These are phyloP conservation scores for Ophonus ardosiacus DNA, from an alignment of 2,888 invertebrate species.

Conservation along the genomic window DNA sequence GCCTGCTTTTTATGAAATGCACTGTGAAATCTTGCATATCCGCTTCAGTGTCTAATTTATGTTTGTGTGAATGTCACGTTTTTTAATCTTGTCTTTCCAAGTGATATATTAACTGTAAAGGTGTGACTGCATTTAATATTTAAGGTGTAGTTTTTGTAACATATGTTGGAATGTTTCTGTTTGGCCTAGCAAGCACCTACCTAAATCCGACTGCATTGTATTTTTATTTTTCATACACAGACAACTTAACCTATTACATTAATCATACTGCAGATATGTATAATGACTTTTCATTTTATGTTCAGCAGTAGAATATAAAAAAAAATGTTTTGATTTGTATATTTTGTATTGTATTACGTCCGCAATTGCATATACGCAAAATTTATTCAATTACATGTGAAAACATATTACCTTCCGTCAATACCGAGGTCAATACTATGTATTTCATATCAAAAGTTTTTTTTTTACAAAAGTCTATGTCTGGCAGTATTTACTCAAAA, in stretches of 20 bases:
- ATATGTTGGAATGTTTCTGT: not conserved
- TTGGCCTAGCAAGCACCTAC: slow-evolving; percentile 1
- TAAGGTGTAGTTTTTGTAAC: not conserved
- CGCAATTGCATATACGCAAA: too few species aligned
- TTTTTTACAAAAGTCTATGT: too few species aligned
- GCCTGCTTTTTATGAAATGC: not conserved
- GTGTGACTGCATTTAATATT: slow-evolving; percentile 25
- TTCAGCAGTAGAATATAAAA: not conserved
- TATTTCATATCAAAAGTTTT: too few species aligned
- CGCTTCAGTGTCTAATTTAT: not conserved
- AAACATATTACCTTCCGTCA: too few species aligned
- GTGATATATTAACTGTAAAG: slow-evolving; percentile 24
- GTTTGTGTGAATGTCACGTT: not conserved
- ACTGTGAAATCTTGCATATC: not conserved
- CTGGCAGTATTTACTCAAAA: too few species aligned
- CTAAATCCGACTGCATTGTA: not conserved
- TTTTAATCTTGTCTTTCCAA: not conserved
- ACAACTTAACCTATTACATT: not conserved
- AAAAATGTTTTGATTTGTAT: not conserved
- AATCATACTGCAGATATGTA: not conserved
- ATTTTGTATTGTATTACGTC: not conserved
- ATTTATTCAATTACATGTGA: too few species aligned
- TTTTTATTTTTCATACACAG: not conserved
- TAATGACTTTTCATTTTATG: not conserved
- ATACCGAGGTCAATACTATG: too few species aligned